Conservation (phyloP, 1,140 invertebrate species). For the Drosophila varians region DNA sequence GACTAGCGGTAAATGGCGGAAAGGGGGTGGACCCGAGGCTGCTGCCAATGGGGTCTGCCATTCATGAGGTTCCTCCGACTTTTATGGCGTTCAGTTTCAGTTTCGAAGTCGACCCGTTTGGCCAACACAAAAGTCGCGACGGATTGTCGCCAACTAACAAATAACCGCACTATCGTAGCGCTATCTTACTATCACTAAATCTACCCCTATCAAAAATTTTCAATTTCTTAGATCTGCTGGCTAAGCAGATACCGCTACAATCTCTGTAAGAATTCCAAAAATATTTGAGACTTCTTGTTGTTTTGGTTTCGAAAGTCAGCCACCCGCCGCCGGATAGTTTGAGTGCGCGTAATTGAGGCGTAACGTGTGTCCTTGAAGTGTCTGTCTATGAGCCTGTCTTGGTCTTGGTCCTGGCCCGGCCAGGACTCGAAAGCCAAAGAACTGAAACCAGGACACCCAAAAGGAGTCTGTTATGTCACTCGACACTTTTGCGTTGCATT, state of each 20-base stretch:
- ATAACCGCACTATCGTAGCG: conserved; percentile 39
- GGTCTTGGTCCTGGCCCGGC: neutral
- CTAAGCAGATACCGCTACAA: neutral
- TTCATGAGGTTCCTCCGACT: conserved; percentile 41
- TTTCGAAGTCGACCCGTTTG: conserved; percentile 70
- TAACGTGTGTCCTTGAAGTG: conserved; percentile 35
- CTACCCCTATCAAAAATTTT: neutral
- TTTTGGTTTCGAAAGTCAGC: conserved; percentile 8
- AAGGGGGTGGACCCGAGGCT: conserved; percentile 17
- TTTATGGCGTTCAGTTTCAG: conserved; percentile 45
- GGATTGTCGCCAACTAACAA: conserved; percentile 50
- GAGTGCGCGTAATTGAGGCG: conserved; percentile 33
- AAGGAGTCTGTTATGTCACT: conserved; percentile 40
- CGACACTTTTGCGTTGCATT: conserved; percentile 1
- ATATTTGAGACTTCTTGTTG: neutral
- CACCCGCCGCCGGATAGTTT: conserved; percentile 11
- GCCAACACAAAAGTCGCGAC: conserved; percentile 50
- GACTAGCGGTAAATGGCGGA: neutral
- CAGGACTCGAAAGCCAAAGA: conserved; percentile 4
- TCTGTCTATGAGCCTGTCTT: conserved; percentile 9
- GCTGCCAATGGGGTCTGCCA: conserved; percentile 59
- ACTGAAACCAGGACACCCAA: conserved; percentile 1
- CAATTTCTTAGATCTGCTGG: conserved; percentile 18
- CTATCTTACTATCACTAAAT: conserved; percentile 43
- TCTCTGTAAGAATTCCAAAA: neutral